phyloP scores from a whole-genome alignment of 2,797 vertebrate species.

The Leptatherina wallacei region DNA sequence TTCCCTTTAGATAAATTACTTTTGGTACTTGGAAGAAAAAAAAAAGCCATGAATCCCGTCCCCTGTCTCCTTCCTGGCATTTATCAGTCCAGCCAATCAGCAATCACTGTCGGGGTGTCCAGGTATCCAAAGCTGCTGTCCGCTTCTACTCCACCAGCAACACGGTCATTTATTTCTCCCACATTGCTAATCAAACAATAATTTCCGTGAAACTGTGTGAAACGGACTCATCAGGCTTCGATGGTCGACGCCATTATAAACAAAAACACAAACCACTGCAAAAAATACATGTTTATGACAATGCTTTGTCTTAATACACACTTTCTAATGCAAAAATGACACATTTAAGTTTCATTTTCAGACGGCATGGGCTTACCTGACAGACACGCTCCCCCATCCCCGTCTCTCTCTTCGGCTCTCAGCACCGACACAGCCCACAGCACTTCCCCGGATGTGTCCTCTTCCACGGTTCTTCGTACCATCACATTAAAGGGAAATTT shows the following conservation, averaged over 20 bases:
- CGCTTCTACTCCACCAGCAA: background rate
- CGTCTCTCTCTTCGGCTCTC: background rate
- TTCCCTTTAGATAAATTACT: too few relatives aligned
- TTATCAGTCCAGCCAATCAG: slow-evolving; percentile 16
- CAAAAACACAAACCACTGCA: background rate
- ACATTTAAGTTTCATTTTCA: background rate
- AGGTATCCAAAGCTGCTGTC: slow-evolving; percentile 25
- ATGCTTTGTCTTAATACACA: background rate
- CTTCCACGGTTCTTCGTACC: slow-evolving; percentile 16
- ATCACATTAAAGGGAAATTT: slow-evolving; percentile 10
- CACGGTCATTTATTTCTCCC: background rate
- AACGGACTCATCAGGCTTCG: slow-evolving; percentile 11
- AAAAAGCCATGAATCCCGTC: too few relatives aligned
- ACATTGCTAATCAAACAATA: background rate
- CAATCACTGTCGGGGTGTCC: slow-evolving; percentile 1
- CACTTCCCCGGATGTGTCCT: slow-evolving; percentile 25
- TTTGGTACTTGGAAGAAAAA: too few relatives aligned
- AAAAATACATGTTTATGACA: background rate
- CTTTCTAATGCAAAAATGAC: background rate
- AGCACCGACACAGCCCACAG: background rate
- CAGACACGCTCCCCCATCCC: slow-evolving; percentile 1
- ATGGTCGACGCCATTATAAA: slow-evolving; percentile 30
- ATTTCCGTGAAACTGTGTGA: background rate
- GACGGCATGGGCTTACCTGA: slow-evolving; percentile 36
- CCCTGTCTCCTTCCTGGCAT: background rate